phyloP scores from a whole-genome alignment of 1,140 invertebrate species.

The Kradibia gibbosae region DNA sequence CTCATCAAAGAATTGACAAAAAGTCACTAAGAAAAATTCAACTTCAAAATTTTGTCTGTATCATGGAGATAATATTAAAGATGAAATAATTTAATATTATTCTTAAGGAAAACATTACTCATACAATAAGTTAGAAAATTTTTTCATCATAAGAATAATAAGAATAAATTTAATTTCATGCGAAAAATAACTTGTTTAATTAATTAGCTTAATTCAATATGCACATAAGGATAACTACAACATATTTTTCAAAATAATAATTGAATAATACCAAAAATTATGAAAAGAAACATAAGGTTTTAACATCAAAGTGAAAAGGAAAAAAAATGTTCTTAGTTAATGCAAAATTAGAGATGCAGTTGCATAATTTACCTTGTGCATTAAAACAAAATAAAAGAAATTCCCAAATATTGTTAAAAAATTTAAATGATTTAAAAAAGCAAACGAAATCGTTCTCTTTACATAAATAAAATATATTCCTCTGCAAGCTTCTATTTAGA shows the following conservation, averaged over 20 bases:
- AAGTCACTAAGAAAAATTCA: not conserved
- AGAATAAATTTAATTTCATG: no score
- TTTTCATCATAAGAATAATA: no score
- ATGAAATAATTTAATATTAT: no score
- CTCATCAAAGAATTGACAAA: constrained; percentile 22
- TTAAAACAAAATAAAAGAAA: constrained; percentile 12
- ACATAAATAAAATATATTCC: constrained; percentile 45
- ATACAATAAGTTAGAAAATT: no score
- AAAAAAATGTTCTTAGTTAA: constrained; percentile 15
- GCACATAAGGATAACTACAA: no score
- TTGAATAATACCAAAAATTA: not conserved
- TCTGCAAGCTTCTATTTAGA: constrained; percentile 54
- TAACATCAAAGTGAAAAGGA: not conserved
- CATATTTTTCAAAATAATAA: no score
- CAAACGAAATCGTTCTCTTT: constrained; percentile 31
- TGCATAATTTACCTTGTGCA: constrained; percentile 7
- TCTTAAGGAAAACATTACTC: no score
- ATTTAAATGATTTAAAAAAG: not conserved
- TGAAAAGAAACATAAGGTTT: not conserved
- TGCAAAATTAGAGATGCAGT: constrained; percentile 31
- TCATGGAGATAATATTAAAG: no score
- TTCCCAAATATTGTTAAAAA: constrained; percentile 16
- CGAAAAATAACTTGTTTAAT: no score
- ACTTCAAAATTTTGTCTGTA: not conserved
- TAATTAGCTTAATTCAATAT: no score